These are phyloP conservation scores for Harpagus bidentatus DNA, from an alignment of 2,113 vertebrate genomes.

Conservation along the genomic window DNA sequence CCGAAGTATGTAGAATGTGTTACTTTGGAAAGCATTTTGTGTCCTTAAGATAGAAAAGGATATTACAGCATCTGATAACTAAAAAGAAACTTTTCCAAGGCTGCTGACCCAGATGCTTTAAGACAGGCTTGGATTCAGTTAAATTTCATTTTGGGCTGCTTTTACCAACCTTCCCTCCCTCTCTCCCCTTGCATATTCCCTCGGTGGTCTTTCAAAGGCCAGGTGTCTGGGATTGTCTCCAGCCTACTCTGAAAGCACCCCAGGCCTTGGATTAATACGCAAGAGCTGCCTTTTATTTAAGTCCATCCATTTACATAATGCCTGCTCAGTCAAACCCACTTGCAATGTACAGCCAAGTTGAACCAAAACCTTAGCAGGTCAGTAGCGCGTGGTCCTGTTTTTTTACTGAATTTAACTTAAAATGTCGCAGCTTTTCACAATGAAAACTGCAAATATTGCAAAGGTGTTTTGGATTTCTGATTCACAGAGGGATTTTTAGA, in stretches of 20 bases:
- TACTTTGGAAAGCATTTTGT: not conserved
- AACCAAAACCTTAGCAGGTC: constrained; percentile 49
- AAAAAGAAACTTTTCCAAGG: constrained; percentile 48
- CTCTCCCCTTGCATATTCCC: constrained; percentile 50
- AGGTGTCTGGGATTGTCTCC: constrained; percentile 82
- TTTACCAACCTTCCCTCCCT: constrained; percentile 32
- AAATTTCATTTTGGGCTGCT: constrained; percentile 58
- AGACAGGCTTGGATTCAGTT: constrained; percentile 49
- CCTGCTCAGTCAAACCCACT: constrained; percentile 65
- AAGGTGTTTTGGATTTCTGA: not conserved
- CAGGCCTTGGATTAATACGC: constrained; percentile 65
- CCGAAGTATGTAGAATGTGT: not conserved
- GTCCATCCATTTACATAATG: constrained; percentile 70
- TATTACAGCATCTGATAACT: constrained; percentile 50
- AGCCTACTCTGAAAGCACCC: constrained; percentile 72
- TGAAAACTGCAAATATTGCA: not conserved
- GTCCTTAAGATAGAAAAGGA: not conserved
- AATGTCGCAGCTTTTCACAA: not conserved
- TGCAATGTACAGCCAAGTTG: constrained; percentile 45
- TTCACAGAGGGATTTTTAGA: not conserved
- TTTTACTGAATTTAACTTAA: constrained; percentile 57
- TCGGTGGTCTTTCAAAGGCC: constrained; percentile 79
- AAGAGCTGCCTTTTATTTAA: constrained; percentile 69
- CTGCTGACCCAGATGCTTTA: constrained; percentile 8
- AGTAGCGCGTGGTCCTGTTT: constrained; percentile 19